phyloP scores from a whole-genome alignment of 2,113 vertebrate genomes.

The Prunella himalayana region DNA sequence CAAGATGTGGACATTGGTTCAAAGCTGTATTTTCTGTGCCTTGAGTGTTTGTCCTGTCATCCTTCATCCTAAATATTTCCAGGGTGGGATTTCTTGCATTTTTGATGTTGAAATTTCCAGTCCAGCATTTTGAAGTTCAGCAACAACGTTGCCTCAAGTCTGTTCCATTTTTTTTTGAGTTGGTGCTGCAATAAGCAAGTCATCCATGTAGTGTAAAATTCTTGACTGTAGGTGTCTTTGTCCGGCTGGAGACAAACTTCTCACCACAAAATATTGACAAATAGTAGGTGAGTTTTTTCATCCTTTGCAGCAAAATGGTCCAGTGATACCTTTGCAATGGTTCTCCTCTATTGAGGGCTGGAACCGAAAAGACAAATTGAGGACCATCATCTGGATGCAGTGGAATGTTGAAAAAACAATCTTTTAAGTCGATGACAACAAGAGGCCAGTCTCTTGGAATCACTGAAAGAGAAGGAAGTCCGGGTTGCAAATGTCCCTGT shows the following conservation, averaged over 20 bases:
- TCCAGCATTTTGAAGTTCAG: too few relatives aligned
- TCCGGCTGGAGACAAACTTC: neutral
- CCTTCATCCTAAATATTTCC: too few relatives aligned
- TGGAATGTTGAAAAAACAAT: neutral
- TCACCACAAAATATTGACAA: neutral
- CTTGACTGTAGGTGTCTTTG: neutral
- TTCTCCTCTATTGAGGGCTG: neutral
- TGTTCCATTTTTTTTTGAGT: neutral
- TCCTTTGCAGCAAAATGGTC: neutral
- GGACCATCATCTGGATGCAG: neutral
- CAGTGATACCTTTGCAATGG: neutral
- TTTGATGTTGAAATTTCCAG: too few relatives aligned
- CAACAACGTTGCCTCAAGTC: too few relatives aligned
- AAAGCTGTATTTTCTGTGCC: too few relatives aligned
- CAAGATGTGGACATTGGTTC: too few relatives aligned
- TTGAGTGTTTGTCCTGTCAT: too few relatives aligned
- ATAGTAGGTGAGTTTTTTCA: neutral
- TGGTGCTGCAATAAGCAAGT: neutral
- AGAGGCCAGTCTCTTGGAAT: neutral
- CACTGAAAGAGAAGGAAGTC: too few relatives aligned
- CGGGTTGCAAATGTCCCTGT: too few relatives aligned
- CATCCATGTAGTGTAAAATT: neutral
- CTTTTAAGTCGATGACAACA: neutral
- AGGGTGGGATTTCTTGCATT: too few relatives aligned
- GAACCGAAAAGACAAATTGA: neutral